A percentile compares a stretch with the other conserved stretches of the same genome.
These are phyloP conservation scores for Nothocercus julius DNA, from an alignment of 2,113 vertebrate genomes.

Conservation along the genomic window DNA sequence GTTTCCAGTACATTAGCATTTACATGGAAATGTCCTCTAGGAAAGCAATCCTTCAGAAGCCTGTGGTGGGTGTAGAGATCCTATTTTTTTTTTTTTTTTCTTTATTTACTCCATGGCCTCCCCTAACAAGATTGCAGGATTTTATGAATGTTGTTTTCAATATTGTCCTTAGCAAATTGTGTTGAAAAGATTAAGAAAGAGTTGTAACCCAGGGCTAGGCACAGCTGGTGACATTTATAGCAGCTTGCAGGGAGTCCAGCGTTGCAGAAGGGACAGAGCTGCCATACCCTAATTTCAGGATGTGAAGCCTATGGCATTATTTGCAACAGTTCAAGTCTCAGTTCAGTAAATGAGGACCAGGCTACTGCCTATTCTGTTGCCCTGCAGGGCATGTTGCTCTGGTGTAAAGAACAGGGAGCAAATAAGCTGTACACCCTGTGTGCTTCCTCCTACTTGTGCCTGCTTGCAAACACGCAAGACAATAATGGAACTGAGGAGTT, in stretches of 20 bases:
- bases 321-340: not conserved
- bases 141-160: not conserved
- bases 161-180: not conserved
- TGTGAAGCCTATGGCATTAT: not conserved
- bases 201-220: not conserved
- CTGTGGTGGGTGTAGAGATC: not conserved
- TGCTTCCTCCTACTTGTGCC: not conserved
- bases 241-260: not conserved
- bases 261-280: not conserved
- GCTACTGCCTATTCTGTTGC: not conserved
- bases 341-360: not conserved
- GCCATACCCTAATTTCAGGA: not conserved
- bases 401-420: not conserved
- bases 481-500: not conserved
- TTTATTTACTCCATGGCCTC: not conserved
- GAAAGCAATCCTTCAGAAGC: not conserved
- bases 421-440: fast-evolving
- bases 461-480: not conserved
- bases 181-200: not conserved
- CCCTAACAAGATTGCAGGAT: not conserved
- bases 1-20: not conserved
- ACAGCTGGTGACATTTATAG: not conserved
- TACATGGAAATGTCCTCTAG: not conserved
- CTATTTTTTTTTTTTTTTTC: constrained; percentile 1
- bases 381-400: not conserved